Evolutionary conservation across 1,140 invertebrate genomes (phyloP).

Genomic region (Planococcus citri): DNA sequence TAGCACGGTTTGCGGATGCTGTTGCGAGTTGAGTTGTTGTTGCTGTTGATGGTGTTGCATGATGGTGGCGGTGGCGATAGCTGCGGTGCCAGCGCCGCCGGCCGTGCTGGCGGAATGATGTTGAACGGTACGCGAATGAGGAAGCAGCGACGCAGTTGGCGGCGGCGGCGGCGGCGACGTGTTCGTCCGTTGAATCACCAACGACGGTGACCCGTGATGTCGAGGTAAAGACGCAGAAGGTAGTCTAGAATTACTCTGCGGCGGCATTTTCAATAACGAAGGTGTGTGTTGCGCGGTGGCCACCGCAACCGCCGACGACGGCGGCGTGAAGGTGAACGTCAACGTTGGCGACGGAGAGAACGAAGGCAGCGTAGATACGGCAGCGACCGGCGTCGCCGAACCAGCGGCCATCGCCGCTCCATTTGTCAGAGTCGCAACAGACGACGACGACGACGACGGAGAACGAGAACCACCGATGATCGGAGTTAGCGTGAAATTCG

Average conservation of each 20-base stretch:
- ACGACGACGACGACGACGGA: neutral
- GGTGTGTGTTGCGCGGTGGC: neutral
- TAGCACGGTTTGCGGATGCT: neutral
- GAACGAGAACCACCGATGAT: neutral
- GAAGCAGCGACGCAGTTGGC: neutral
- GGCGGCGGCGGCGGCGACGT: neutral
- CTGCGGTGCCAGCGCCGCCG: neutral
- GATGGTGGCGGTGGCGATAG: neutral
- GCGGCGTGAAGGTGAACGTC: constrained; percentile 10
- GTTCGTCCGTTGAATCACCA: constrained; percentile 11
- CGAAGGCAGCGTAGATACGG: neutral
- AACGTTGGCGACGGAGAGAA: neutral
- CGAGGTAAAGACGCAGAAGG: neutral
- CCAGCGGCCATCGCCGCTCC: neutral
- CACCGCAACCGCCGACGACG: neutral
- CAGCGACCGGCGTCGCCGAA: neutral
- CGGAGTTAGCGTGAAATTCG: neutral
- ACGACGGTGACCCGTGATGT: neutral
- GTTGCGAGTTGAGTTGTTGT: neutral
- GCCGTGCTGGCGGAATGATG: constrained; percentile 11
- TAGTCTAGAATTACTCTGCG: neutral
- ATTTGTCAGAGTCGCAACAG: neutral
- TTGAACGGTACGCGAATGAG: neutral
- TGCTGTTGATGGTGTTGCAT: too few relatives aligned
- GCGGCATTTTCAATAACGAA: constrained; percentile 11